These are phyloP conservation scores for Pseudomyrmex sp. DNA, from an alignment of 1,140 invertebrate species.

Conservation along the genomic window DNA sequence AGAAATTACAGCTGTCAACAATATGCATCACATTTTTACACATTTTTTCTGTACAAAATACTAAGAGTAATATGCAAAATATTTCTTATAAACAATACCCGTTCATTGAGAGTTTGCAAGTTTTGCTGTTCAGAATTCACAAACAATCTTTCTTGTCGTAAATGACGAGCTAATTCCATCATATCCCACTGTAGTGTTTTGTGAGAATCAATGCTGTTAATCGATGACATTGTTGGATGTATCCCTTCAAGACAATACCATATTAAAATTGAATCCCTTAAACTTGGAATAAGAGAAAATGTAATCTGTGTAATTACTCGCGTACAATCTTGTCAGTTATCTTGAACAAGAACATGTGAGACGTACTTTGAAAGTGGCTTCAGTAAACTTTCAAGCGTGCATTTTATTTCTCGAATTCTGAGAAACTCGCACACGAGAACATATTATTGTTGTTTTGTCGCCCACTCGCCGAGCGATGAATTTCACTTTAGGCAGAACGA, in stretches of 20 bases:
- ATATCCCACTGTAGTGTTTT: slow-evolving; percentile 86
- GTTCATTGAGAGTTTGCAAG: slow-evolving; percentile 90
- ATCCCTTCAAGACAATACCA: neutral
- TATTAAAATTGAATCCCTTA: neutral
- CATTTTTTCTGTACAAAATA: too few species aligned
- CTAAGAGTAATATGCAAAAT: neutral
- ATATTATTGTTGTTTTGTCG: slow-evolving; percentile 6
- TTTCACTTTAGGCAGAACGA: slow-evolving; percentile 1
- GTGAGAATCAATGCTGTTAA: slow-evolving; percentile 81
- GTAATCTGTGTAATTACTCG: slow-evolving; percentile 29
- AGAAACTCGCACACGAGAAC: neutral
- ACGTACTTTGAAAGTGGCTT: neutral
- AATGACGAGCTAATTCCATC: slow-evolving; percentile 89
- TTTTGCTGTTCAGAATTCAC: slow-evolving; percentile 90
- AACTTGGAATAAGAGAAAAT: neutral
- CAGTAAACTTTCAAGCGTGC: neutral
- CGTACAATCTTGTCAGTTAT: slow-evolving; percentile 37
- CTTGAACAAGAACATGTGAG: neutral
- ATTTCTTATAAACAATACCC: slow-evolving; percentile 76
- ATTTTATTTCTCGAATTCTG: slow-evolving; percentile 6
- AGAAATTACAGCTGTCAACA: neutral
- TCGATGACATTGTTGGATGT: slow-evolving; percentile 81
- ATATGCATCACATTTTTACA: too few species aligned
- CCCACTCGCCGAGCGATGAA: slow-evolving; percentile 7
- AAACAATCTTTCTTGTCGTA: slow-evolving; percentile 91